Evolutionary conservation across 2,797 vertebrate species (phyloP), one percentile per base, ranked within the genome.

Genomic region (Ptychobarbus kaznakovi): DNA sequence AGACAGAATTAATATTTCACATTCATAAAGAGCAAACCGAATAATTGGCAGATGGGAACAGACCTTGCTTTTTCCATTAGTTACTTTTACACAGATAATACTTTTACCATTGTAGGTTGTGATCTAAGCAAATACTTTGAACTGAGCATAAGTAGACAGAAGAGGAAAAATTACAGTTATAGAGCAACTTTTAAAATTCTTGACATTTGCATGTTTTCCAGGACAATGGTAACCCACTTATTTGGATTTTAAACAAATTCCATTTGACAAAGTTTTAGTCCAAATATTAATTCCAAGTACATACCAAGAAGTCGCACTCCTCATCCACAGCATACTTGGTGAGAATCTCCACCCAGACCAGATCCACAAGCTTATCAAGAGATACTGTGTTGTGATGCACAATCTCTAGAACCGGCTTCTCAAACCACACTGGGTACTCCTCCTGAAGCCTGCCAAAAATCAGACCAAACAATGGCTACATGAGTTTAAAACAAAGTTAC

Each of bases 361-460:
- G 95, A 92, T 99, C 98, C 61, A 99, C 97, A 87, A 99, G 88
- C 91, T 99, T 99, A 90, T 99, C 98, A 88, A 99, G 93, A 69
- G 98, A 97, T 32, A 99, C 95, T 0, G 97, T 99, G 93, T 99
- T 99, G 92, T 99, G 98, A 84, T 99, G 98, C 83, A 99, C 97
- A 91, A 99, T 98, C 94, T 98, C 97, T 90, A 99, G 92, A 68
- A 99, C 96, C 1, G 96, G 97, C 87, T 98, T 99, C 94, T 99
- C 98, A 93, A 99, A 99, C 98, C 98, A 99, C 79, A 92, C 89
- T 5, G 97, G 97, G 91, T 98, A 99, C 89, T 99, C 98, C 91
- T 99, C 98, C 91, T 98, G 97, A 89, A 99, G 95, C 89, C 98
- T 99, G 87, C 78, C 15, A 70, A 72, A 73, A 32, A 81, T 15